A percentile compares a stretch with the other conserved stretches of the same genome.
Conservation (phyloP, 2,797 vertebrate species). For the Lepus oiostolus region DNA sequence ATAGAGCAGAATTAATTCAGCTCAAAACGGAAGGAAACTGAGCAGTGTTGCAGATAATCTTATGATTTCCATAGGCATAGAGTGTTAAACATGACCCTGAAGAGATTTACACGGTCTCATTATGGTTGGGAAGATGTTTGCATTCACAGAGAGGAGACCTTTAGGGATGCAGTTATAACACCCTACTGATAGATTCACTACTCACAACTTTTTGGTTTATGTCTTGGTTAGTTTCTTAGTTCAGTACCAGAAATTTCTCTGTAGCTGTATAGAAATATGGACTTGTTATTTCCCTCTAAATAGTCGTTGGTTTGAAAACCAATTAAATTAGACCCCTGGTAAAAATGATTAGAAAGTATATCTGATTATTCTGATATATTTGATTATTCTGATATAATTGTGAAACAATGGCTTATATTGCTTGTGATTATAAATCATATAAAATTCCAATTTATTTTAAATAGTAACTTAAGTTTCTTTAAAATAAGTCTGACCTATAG, state of each 20-base stretch:
- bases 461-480: background rate
- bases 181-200: slow-evolving; percentile 62
- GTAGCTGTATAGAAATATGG: background rate
- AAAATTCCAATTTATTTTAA: slow-evolving; percentile 36
- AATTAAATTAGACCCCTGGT: background rate
- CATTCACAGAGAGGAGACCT: slow-evolving; percentile 73
- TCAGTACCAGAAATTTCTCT: slow-evolving; percentile 47
- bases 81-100: slow-evolving; percentile 76
- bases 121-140: slow-evolving; percentile 63
- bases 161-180: slow-evolving; percentile 57
- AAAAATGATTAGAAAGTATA: slow-evolving; percentile 25
- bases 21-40: slow-evolving; percentile 62
- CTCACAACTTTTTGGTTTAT: slow-evolving; percentile 65
- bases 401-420: slow-evolving; percentile 22
- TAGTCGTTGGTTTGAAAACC: slow-evolving; percentile 39
- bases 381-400: background rate
- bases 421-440: slow-evolving; percentile 32
- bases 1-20: slow-evolving; percentile 79
- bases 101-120: slow-evolving; percentile 77
- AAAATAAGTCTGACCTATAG: slow-evolving; percentile 15
- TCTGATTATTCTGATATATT: background rate
- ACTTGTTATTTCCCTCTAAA: slow-evolving; percentile 44
- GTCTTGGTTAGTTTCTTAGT: slow-evolving; percentile 64
- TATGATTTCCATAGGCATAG: slow-evolving; percentile 79
- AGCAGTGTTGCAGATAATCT: slow-evolving; percentile 75